Base-by-base conservation (phyloP, 2,113 vertebrate species). In the Oncorhynchus tshawytscha region DNA sequence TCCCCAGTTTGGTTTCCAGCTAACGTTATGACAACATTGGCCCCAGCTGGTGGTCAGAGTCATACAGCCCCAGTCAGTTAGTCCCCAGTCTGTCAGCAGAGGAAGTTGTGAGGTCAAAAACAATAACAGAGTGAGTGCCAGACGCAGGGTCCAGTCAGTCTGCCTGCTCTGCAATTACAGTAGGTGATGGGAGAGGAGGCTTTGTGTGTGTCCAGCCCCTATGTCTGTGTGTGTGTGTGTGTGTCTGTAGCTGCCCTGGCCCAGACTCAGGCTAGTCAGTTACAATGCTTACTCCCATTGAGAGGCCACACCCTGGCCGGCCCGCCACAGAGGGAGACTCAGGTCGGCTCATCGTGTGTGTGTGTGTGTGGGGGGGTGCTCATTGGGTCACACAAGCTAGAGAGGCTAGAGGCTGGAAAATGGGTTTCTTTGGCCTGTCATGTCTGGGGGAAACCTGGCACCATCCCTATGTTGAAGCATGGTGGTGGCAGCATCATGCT, bases 301-400 rank as follows among this genome's bases (percentile, higher is more conserved):
- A 66, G 64, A 57, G 94, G 82, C 94, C 94, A 92, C 87, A 91
- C 95, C 94, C 94, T 51, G 91, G 34, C 34, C 8, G 34, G 34
- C 7, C 34, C 5, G 34, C 7, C 34, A 39, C 34, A 8, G 92
- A 93, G 95, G 86, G 92, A 93, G 95, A 95, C 95, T 92, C 94
- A 91, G 86, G 87, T 95, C 94, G 84, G 94, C 95, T 95, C 94
- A 96, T 97, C 97, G 95, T 97, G 97, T 94, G 93, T 94, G 93
- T 94, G 7, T 39, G 34, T 34, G 34, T 34, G 34, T 0, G 93
- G 88, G 87, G 49, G 12, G 12, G 2, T 16, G 49, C 15, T 95
- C 94, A 96, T 97, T 97, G 94, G 94, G 95, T 95, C 95, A 96
- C 91, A 91, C 93, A 94, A 91, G 72, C 73, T 45, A 45, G 8